A percentile compares a stretch with the other conserved stretches of the same genome.
These are phyloP conservation scores for Ptychodera flava DNA, from an alignment of 35 echinoderm and acorn worm genomes.

Conservation along the genomic window DNA sequence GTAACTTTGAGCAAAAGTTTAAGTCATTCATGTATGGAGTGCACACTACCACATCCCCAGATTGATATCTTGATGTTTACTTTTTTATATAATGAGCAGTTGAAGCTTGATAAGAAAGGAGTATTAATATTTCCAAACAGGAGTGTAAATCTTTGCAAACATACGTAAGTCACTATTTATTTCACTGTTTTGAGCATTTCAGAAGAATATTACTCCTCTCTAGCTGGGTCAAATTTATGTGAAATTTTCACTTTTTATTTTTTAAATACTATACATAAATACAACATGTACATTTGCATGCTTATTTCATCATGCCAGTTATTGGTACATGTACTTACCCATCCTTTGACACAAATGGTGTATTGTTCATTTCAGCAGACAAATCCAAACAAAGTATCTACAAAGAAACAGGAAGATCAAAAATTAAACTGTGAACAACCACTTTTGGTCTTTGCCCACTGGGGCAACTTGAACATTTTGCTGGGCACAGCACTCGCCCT, in stretches of 20 bases:
- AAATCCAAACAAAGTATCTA: slow-evolving; percentile 90
- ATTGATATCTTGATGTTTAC: too few relatives aligned
- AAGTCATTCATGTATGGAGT: too few relatives aligned
- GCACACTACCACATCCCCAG: too few relatives aligned
- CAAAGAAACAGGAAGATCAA: background rate
- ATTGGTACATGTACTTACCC: slow-evolving; percentile 37
- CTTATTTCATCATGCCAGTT: background rate
- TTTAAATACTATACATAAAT: background rate
- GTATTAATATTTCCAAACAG: background rate
- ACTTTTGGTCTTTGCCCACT: too few relatives aligned
- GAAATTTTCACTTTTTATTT: background rate
- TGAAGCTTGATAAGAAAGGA: too few relatives aligned
- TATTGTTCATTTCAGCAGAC: slow-evolving; percentile 72
- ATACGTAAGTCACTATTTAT: slow-evolving; percentile 36
- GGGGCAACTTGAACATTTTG: too few relatives aligned
- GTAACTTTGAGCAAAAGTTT: too few relatives aligned
- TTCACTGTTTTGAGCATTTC: slow-evolving; percentile 1
- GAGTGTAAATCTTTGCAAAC: slow-evolving; percentile 24
- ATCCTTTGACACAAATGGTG: slow-evolving; percentile 66
- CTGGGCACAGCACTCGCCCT: too few relatives aligned
- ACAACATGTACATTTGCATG: too few relatives aligned
- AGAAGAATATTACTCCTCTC: background rate
- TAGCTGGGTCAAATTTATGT: background rate
- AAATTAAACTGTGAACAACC: too few relatives aligned
- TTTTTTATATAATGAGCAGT: too few relatives aligned